These are phyloP conservation scores for Felis chaus DNA, from an alignment of 2,113 vertebrate genomes.

Conservation along the genomic window DNA sequence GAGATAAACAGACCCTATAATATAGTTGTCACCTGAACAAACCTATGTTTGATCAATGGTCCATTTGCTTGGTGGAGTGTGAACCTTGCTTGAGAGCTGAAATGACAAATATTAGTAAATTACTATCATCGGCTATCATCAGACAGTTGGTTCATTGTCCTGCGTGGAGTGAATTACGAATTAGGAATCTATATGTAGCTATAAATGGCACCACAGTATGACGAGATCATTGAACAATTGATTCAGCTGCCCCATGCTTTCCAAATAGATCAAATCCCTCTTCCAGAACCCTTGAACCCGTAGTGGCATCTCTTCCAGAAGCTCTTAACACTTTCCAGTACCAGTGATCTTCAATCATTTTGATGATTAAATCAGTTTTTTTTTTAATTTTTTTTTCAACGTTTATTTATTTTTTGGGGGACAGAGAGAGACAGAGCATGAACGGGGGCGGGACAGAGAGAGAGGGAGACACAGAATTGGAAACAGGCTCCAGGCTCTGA, in stretches of 20 bases:
- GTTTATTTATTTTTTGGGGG: too few species aligned
- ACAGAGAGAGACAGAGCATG: too few species aligned
- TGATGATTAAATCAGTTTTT: not conserved
- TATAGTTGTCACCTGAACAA: slow-evolving; percentile 80
- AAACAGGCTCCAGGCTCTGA: too few species aligned
- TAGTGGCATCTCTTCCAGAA: not conserved
- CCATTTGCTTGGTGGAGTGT: slow-evolving; percentile 76
- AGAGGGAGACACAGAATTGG: too few species aligned
- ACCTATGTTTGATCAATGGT: slow-evolving; percentile 80
- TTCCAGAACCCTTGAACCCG: not conserved
- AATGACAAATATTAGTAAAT: slow-evolving; percentile 80
- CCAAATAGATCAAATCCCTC: slow-evolving; percentile 45
- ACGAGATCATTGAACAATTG: slow-evolving; percentile 67
- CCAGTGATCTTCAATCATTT: not conserved
- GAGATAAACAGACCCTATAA: slow-evolving; percentile 77
- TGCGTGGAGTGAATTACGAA: slow-evolving; percentile 62
- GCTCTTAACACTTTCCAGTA: not conserved
- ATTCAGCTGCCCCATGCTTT: slow-evolving; percentile 42
- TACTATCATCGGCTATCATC: slow-evolving; percentile 71
- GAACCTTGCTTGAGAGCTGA: slow-evolving; percentile 67
- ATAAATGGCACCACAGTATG: slow-evolving; percentile 48
- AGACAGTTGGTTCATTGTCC: slow-evolving; percentile 66
- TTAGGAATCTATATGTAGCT: slow-evolving; percentile 61
- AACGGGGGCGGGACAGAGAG: too few species aligned
- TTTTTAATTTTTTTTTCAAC: too few species aligned